Evolutionary conservation across 1,140 invertebrate species (phyloP), one percentile per base, ranked within the genome.

Genomic region (Scaptomyza pallida): DNA sequence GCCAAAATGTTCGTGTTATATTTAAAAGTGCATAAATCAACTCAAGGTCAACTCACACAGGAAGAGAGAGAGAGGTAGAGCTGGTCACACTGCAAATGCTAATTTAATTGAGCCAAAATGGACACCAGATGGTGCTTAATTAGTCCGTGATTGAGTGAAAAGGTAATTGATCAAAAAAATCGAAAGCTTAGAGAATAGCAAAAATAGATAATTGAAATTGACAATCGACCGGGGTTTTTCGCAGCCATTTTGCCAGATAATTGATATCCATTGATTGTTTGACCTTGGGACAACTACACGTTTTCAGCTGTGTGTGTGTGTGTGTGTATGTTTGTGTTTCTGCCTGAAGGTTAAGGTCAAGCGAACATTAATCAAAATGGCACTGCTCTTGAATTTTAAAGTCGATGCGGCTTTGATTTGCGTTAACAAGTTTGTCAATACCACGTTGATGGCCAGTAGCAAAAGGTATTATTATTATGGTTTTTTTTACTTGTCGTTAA

Each of bases 11-110:
- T 68, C 57, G 45, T 56, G 72, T 40, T 62, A 72, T 57, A 75
- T 88, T 86, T 86, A 81, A 86, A 86, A 78, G 12, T 65, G 62
- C 59, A 86, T 86, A 86, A 86, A 86, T 86, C 81, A 81, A 81
- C 76, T 55, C 65, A 83, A 35, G 35, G 45, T 44, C 12, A 26
- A 15, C 33, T 13, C 23, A 30, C 19, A 19, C 35, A n/a, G 35
- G 41, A 41, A 54, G 26, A 13, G 30, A 54, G 40, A 33, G 59
- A 30, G 43, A 23, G 35, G 33, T 6, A 6, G 26, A 30, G 8
- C n/a, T 6, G 23, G 23, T 23, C 23, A 23, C 59, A 43, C 60
- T 41, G 37, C 30, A 41, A 57, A 57, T 65, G 52, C 33, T 44
- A 45, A 65, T 57, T 71, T 21, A 65, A 71, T 71, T 51, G 30